Evolutionary conservation across 2,113 vertebrate genomes (phyloP).

Genomic region (Colius striatus): DNA sequence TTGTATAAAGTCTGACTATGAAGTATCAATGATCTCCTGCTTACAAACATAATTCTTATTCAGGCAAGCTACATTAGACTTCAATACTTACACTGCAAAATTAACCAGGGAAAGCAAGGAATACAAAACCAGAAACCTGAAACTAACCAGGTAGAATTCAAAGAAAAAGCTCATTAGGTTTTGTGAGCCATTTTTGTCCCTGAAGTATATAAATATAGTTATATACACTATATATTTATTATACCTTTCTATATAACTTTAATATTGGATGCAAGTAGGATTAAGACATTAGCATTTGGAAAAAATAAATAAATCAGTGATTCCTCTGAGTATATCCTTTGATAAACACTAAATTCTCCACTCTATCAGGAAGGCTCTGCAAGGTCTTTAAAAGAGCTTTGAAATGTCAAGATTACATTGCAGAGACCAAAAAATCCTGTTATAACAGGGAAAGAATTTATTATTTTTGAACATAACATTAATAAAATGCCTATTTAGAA

Average conservation of each 20-base stretch:
- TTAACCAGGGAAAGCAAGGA: not conserved
- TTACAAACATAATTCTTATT: not conserved
- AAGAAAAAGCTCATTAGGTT: not conserved
- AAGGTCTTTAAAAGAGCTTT: not conserved
- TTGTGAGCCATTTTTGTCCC: not conserved
- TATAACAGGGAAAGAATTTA: not conserved
- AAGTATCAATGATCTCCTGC: not conserved
- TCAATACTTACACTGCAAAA: not conserved
- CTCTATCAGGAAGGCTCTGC: not conserved
- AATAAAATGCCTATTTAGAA: conserved; percentile 27
- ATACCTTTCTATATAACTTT: not conserved
- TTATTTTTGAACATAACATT: conserved; percentile 49
- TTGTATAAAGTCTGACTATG: not conserved
- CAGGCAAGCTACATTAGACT: not conserved
- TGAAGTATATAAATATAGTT: not conserved
- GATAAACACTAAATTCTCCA: conserved; percentile 17
- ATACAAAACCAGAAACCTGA: not conserved
- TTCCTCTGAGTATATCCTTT: not conserved
- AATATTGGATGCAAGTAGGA: not conserved
- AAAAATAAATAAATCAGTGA: not conserved
- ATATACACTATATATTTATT: not conserved
- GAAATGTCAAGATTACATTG: conserved; percentile 34
- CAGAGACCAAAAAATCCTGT: not conserved
- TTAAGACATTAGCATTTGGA: not conserved
- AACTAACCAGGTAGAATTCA: not conserved